These are phyloP conservation scores for Icerya purchasi DNA, from an alignment of 2,888 invertebrate genomes.

Conservation along the genomic window DNA sequence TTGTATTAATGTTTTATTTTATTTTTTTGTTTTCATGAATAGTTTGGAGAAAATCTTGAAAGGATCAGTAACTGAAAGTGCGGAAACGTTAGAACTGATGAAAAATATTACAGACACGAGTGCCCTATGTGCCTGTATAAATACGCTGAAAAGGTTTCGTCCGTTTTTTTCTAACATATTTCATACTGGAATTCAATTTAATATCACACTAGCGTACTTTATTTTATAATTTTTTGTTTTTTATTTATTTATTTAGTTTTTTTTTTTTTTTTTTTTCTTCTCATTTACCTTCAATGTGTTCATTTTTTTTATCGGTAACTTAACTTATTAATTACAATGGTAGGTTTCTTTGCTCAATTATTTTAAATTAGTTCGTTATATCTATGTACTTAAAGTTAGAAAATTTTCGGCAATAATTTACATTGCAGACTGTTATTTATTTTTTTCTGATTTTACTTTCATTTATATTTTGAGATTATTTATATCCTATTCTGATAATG, in stretches of 20 bases:
- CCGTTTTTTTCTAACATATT: background rate
- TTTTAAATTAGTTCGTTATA: background rate
- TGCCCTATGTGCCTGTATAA: constrained; percentile 8
- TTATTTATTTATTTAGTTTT: too few relatives aligned
- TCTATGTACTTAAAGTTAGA: background rate
- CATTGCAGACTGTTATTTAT: too few relatives aligned
- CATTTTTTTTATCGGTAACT: too few relatives aligned
- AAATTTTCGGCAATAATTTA: too few relatives aligned
- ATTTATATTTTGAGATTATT: too few relatives aligned
- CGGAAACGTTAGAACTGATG: constrained; percentile 7
- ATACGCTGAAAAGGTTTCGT: constrained; percentile 5
- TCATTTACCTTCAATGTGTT: too few relatives aligned
- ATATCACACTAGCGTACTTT: background rate
- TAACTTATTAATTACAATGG: background rate
- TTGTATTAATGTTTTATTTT: background rate
- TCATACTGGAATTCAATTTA: background rate
- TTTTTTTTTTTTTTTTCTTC: too few relatives aligned
- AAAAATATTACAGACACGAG: constrained; percentile 4
- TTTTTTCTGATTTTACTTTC: too few relatives aligned
- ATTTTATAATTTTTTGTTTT: background rate
- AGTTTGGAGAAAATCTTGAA: constrained; percentile 8
- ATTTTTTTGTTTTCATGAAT: background rate
- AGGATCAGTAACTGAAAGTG: constrained; percentile 5
- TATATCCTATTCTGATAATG: too few relatives aligned
- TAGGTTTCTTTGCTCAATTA: background rate